Evolutionary conservation across 2,113 vertebrate genomes (phyloP), one percentile per base, ranked within the genome.

Genomic region (Pimephales promelas): DNA sequence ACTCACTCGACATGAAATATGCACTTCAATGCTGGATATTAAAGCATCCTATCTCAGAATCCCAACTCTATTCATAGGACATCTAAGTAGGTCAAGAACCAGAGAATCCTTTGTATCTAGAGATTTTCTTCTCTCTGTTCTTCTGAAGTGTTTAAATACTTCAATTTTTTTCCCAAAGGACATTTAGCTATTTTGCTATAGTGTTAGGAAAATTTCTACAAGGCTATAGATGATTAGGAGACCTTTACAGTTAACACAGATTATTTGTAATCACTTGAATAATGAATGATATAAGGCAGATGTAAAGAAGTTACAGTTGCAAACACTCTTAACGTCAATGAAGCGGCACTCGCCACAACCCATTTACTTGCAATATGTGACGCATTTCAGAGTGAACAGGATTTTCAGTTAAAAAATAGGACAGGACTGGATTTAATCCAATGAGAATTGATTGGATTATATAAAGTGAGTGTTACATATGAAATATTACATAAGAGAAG

Each of bases 131-230:
- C 45, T 45, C 13, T 7, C 24, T 49, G 43, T 16, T 49, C 45
- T 28, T 74, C 52, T 74, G 43, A 74, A 74, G 71, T 28, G 7
- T 28, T 74, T 74, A 74, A 74, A 74, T 74, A 6, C 43, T 74
- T 28, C 16, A 0, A 4, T 3, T 10, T 52, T 31, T 28, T 49
- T 10, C 72, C 72, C 26, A 74, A 1, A 31, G 26, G 72, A 31
- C 24, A 47, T 9, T n/a, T n/a, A n/a, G n/a, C n/a, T n/a, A n/a
- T n/a, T 52, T 52, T 71, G 22, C 13, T 71, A 22, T 45, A 71
- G 13, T 7, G 68, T 45, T 47, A n/a, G 40, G n/a, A 24, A 72
- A 5, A 74, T 8, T 74, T 72, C 7, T 74, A 74, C 24, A 74
- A 52, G 52, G 45, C 72, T 72, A 40, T 72, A 13, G 68, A n/a